Conservation (phyloP, 2,797 vertebrate species). For the Danio aesculapii region DNA sequence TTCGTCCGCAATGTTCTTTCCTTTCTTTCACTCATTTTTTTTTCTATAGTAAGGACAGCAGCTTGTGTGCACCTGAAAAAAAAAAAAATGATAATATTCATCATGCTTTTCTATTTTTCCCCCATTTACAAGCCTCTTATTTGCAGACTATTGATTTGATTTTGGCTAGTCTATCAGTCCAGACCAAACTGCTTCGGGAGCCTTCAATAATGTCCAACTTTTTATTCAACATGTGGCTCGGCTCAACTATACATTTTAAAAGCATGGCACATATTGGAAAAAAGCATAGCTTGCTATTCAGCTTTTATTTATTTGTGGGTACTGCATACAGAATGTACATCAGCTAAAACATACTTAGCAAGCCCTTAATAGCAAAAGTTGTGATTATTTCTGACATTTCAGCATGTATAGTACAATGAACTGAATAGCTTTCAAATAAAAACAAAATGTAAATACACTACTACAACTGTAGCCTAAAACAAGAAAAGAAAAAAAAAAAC, state of each 20-base stretch:
- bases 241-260: neutral
- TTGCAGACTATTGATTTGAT: constrained; percentile 27
- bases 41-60: neutral
- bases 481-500: no score
- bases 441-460: no score
- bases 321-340: neutral
- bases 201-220: neutral
- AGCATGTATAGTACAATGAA: neutral
- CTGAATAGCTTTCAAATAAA: neutral
- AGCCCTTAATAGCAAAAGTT: neutral
- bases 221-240: neutral
- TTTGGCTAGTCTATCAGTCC: neutral
- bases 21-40: no score
- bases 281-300: neutral
- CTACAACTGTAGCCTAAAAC: neutral
- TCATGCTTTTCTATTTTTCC: neutral
- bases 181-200: neutral
- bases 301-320: neutral
- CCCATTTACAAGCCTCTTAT: constrained; percentile 6
- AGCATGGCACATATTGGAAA: neutral
- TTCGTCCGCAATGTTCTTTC: neutral
- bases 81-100: neutral
- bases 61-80: neutral
- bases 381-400: neutral
- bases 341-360: neutral